Base-by-base conservation (phyloP, 2,888 invertebrate genomes). In the Cerceris ruficornis region DNA sequence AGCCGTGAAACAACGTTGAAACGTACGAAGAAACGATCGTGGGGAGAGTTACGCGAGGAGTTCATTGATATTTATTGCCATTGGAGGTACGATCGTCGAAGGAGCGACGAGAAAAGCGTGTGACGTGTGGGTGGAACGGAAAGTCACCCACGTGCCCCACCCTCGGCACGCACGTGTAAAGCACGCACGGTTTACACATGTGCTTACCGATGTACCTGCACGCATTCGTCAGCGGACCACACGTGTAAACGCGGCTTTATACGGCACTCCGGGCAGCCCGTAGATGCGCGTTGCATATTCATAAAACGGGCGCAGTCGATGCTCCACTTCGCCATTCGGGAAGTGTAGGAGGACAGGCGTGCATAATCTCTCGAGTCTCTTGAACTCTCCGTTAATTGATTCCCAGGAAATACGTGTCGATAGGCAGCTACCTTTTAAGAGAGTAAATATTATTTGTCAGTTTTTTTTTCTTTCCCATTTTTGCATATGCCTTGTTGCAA, bases 111-210 rank as follows among this genome's bases (percentile, higher is more conserved):
- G 62, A 65, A 60, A 77, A 62, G 66, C 75, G 69, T 61, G 71
- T 69, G 77, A 71, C 68, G 85, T 80, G 90, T 90, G 85, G 90
- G 90, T 87, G 89, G 88, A 87, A 85, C 84, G 84, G 82, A 80
- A 85, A 89, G 87, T 90, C 90, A 89, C 90, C 90, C 89, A 90
- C 89, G 87, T 87, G 88, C 86, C 87, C 85, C 80, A 85, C 87
- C 86, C 83, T 85, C 74, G 76, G 59, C 75, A 82, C 79, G 77
- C 82, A 75, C 80, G 80, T 78, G 80, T 82, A 73, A 77, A 73
- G 65, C 81, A 78, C 78, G 72, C 71, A 77, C 79, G 62, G 69
- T 82, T 84, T 76, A 81, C 80, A 83, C 81, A 59, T 77, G 76
- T 70, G 72, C 69, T 83, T 81, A 84, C 77, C 83, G 81, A 86